Evolutionary conservation across 2,113 vertebrate species (phyloP), one percentile per base, ranked within the genome.

Genomic region (Sturnira hondurensis): DNA sequence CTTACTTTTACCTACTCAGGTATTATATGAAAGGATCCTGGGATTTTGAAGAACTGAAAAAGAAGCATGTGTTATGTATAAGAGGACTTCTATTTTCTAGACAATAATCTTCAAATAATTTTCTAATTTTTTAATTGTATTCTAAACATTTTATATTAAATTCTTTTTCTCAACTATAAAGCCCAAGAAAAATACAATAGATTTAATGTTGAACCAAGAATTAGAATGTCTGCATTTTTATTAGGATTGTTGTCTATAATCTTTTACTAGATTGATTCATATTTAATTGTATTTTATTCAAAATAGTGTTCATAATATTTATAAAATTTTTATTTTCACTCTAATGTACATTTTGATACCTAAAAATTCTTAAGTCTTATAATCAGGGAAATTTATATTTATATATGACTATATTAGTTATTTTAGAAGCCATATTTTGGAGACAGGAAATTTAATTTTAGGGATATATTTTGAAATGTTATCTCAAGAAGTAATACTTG

Each of bases 401-500:
- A 88, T 83, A 47, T 85, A 91, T 74, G 12, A 93, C 24, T 86
- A 26, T 54, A n/a, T 94, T 63, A 84, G 61, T 50, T 89, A 91
- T 83, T 84, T 93, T 65, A 28, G 73, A 86, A 94, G 24, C 9
- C n/a, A 31, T 89, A 83, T 91, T 91, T 96, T 56, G 43, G 3
- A 88, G 19, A 65, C 12, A 61, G n/a, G 43, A 91, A 84, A 74
- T 86, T 96, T 95, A 86, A 84, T 84, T 93, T 86, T 73, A 82
- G 15, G 61, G 58, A 74, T 36, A 73, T 93, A 96, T 92, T 93
- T 96, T 95, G 78, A 92, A 36, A 96, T n/a, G 7, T 13, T 95
- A 11, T 92, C 54, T 96, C 52, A 96, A 94, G 45, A 93, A 95
- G 87, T 93, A 92, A 94, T 76, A 84, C n/a, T 89, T 96, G 52